Evolutionary conservation across 2,797 vertebrate genomes (phyloP).

Genomic region (Paguma larvata): DNA sequence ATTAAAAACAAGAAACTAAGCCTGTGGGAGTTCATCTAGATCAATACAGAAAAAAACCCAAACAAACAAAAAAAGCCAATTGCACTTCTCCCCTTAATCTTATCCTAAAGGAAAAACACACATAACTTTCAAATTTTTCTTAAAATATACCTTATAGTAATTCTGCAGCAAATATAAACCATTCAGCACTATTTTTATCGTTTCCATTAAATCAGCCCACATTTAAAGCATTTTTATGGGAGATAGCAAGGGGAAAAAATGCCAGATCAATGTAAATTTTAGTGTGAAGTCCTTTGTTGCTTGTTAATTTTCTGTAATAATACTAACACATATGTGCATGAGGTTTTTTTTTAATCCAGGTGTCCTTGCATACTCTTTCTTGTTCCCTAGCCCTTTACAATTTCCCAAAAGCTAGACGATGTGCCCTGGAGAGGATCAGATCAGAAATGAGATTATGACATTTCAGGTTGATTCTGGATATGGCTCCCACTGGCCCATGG

Average conservation of each 20-base stretch:
- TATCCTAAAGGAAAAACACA: conserved; percentile 38
- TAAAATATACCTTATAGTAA: conserved; percentile 75
- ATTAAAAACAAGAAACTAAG: conserved; percentile 27
- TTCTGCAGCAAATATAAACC: conserved; percentile 75
- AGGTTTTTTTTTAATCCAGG: conserved; percentile 43
- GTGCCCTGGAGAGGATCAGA: neutral
- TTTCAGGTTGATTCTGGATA: neutral
- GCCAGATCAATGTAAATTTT: conserved; percentile 72
- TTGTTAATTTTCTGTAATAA: conserved; percentile 73
- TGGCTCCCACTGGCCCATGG: neutral
- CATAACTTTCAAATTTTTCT: conserved; percentile 60
- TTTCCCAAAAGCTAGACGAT: neutral
- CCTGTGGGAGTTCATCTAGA: conserved; percentile 25
- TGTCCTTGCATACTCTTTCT: neutral
- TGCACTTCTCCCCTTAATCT: neutral
- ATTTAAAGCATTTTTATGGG: conserved; percentile 76
- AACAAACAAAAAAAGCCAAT: neutral
- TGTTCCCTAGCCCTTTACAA: neutral
- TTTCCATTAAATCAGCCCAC: conserved; percentile 71
- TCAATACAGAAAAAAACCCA: neutral
- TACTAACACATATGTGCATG: neutral
- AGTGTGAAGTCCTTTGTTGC: conserved; percentile 52
- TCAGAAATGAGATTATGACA: neutral
- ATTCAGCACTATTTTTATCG: conserved; percentile 77
- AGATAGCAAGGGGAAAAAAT: neutral